A percentile compares a stretch with the other conserved stretches of the same genome.
Conservation (phyloP, 2,888 invertebrate species). For the Acanthoscelides obtectus region DNA sequence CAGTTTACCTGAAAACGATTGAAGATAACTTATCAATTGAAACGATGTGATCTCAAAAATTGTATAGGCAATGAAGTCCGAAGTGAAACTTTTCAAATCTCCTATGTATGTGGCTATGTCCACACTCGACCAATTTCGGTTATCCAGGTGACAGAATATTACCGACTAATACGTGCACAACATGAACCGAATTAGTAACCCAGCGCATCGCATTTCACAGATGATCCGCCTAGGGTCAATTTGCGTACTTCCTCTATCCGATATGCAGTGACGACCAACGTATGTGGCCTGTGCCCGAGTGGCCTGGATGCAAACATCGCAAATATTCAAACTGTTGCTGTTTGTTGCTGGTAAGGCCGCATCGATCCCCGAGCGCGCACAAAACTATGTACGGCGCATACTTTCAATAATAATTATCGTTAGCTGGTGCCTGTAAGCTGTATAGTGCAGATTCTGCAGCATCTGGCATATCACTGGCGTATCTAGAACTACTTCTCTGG, state of each 20-base stretch:
- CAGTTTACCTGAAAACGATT: too few relatives aligned
- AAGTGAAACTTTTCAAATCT: too few relatives aligned
- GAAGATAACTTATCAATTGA: too few relatives aligned
- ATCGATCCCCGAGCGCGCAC: neutral
- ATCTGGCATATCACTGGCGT: neutral
- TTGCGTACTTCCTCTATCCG: neutral
- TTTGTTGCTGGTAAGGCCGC: too few relatives aligned
- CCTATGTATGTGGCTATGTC: too few relatives aligned
- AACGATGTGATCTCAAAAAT: too few relatives aligned
- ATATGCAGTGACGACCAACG: neutral
- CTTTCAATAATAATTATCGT: neutral
- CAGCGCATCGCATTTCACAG: neutral
- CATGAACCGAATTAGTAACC: neutral
- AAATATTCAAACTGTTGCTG: neutral
- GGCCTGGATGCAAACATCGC: neutral
- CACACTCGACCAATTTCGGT: neutral
- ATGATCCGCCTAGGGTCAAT: neutral
- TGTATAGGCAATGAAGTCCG: too few relatives aligned
- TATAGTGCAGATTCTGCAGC: neutral
- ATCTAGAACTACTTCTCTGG: too few relatives aligned
- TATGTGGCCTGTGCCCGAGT: too few relatives aligned
- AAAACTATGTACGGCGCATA: neutral
- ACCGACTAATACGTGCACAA: neutral
- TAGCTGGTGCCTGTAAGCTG: neutral
- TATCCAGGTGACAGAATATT: neutral